Conservation (phyloP, 2,888 invertebrate species). For the Eudasyphora cyanicolor region DNA sequence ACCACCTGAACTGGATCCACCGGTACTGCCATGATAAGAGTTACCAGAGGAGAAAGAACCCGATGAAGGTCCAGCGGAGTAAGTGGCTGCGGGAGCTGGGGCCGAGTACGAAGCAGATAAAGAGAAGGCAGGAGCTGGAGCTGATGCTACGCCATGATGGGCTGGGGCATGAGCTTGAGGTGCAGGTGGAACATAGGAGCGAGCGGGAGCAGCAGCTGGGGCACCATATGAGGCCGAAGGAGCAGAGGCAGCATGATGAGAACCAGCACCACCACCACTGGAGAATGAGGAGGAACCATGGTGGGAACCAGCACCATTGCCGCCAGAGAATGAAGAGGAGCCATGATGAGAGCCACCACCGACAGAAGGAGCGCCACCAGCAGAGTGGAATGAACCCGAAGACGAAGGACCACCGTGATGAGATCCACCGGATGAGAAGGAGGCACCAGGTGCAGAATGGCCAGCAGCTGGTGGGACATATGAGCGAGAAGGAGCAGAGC, state of each 20-base stretch:
- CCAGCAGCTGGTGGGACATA: slow-evolving; percentile 28
- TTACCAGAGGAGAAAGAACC: slow-evolving; percentile 14
- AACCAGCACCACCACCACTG: no score
- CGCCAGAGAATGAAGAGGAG: background rate
- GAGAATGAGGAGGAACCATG: background rate
- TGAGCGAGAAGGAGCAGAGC: background rate
- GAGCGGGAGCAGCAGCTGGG: background rate
- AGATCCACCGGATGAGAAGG: background rate
- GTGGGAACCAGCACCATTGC: background rate
- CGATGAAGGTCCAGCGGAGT: background rate
- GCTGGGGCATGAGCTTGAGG: background rate
- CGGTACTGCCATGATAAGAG: background rate
- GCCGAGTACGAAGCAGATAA: background rate
- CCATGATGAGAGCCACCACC: no score
- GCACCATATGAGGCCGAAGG: background rate
- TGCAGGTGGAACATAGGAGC: background rate
- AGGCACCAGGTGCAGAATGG: slow-evolving; percentile 25
- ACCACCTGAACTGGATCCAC: background rate
- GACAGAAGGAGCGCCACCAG: no score
- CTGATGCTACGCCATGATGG: slow-evolving; percentile 11
- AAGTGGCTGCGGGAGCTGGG: background rate
- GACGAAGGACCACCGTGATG: background rate
- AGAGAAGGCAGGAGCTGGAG: background rate
- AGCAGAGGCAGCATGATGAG: background rate
- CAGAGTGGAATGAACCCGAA: background rate